Evolutionary conservation across 2,888 invertebrate genomes (phyloP), one percentile per base, ranked within the genome.

Genomic region (Nezara viridula): DNA sequence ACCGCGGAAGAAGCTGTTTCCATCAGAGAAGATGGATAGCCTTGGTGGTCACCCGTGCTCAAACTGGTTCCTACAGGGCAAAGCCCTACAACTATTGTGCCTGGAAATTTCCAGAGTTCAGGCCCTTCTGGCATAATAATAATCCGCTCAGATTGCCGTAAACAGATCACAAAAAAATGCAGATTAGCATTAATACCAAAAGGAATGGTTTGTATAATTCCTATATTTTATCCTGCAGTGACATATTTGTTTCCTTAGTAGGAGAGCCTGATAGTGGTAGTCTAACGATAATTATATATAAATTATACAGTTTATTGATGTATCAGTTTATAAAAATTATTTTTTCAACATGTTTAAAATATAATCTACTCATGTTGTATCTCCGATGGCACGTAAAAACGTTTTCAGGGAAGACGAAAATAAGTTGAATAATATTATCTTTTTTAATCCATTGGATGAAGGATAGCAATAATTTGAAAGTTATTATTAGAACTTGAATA

Each of bases 41-140:
- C 81, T 47, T 47, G 81, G n/a, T n/a, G 81, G 81, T 44, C 66
- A 37, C 66, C 37, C 19, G 66, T 12, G 60, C 21, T 24, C 77
- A 44, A 81, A 81, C 81, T 44, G 81, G 81, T 81, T 81, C 24
- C 81, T 40, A 44, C 40, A 81, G 81, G 81, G 81, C 81, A 81
- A 81, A 81, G 81, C 81, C 81, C 81, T 81, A 16, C 40, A 10
- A 37, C 44, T 40, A 37, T 40, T 81, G 81, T 81, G 24, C 19
- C 14, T 81, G 81, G 81, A 81, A 81, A 81, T 81, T 81, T 81
- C 81, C 81, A 81, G 44, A 10, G n/a, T 40, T 81, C 81, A 14
- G 6, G 81, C 81, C 81, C 81, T 81, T 81, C 81, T 19, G 66
- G 19, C 21, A 66, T 66, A 32, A 66, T 32, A 66, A 66, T 32